phyloP scores from a whole-genome alignment of 2,888 invertebrate species.

The Plusia festucae region DNA sequence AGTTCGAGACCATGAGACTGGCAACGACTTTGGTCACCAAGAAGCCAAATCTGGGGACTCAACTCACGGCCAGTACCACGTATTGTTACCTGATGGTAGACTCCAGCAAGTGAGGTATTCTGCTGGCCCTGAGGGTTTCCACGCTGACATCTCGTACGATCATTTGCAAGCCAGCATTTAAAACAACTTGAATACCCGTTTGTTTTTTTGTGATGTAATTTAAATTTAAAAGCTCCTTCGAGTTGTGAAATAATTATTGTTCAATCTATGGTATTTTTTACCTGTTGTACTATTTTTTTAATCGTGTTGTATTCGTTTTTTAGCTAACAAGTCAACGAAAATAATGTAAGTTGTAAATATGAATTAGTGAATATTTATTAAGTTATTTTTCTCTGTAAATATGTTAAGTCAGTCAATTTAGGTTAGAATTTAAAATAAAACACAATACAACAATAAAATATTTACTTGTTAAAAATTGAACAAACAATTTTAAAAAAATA shows the following conservation, averaged over 20 bases:
- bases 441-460: slow-evolving; percentile 38
- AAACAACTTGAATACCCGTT: neutral
- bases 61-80: slow-evolving; percentile 93
- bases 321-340: slow-evolving; percentile 42
- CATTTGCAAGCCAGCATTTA: slow-evolving; percentile 50
- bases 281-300: slow-evolving; percentile 13
- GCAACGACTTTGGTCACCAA: slow-evolving; percentile 94
- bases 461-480: slow-evolving; percentile 43
- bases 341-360: slow-evolving; percentile 40
- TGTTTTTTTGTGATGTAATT: neutral
- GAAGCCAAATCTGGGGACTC: slow-evolving; percentile 92
- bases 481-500: slow-evolving; percentile 1
- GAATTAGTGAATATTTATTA: slow-evolving; percentile 41
- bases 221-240: neutral
- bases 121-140: slow-evolving; percentile 93
- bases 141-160: slow-evolving; percentile 93
- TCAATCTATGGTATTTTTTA: neutral
- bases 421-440: slow-evolving; percentile 42
- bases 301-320: slow-evolving; percentile 3
- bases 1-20: slow-evolving; percentile 92
- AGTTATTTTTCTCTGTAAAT: slow-evolving; percentile 35
- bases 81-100: slow-evolving; percentile 94
- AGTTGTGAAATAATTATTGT: neutral
- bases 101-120: slow-evolving; percentile 94
- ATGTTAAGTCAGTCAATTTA: slow-evolving; percentile 32